phyloP scores from a whole-genome alignment of 2,113 vertebrate species.

The Spea bombifrons region DNA sequence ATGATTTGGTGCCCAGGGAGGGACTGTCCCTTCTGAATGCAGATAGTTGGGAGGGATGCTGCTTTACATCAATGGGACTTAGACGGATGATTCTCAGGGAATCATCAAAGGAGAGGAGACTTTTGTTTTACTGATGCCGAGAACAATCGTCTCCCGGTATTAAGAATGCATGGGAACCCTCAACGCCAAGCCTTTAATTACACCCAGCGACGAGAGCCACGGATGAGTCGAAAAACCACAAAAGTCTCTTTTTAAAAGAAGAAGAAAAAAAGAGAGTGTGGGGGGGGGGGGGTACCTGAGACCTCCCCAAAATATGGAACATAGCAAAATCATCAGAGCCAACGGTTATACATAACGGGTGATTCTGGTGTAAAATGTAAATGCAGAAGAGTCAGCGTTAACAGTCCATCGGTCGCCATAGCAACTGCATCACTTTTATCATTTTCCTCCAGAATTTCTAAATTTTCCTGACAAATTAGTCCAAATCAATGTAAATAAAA shows the following conservation, averaged over 20 bases:
- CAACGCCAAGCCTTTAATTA: constrained; percentile 33
- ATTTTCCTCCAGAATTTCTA: too few species aligned
- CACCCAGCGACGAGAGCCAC: constrained; percentile 24
- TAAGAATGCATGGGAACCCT: constrained; percentile 47
- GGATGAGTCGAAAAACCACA: constrained; percentile 35
- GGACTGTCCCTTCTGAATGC: not conserved
- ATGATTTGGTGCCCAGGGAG: too few species aligned
- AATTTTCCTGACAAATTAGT: too few species aligned
- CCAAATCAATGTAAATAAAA: too few species aligned
- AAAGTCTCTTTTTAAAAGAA: constrained; percentile 42
- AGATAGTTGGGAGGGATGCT: constrained; percentile 26
- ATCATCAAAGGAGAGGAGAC: constrained; percentile 30
- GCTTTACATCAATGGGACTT: constrained; percentile 26
- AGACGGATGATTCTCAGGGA: constrained; percentile 6
- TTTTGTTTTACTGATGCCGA: constrained; percentile 37
- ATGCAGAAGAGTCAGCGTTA: too few species aligned
- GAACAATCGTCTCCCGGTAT: constrained; percentile 42
- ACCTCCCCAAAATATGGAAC: constrained; percentile 33
- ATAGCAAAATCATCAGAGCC: too few species aligned
- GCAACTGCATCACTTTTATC: too few species aligned
- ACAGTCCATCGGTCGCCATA: too few species aligned
- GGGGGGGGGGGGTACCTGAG: constrained; percentile 29
- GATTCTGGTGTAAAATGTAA: too few species aligned
- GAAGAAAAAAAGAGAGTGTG: constrained; percentile 31
- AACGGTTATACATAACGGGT: too few species aligned